Conservation (phyloP, 2,113 vertebrate genomes). For the Setophaga coronata region DNA sequence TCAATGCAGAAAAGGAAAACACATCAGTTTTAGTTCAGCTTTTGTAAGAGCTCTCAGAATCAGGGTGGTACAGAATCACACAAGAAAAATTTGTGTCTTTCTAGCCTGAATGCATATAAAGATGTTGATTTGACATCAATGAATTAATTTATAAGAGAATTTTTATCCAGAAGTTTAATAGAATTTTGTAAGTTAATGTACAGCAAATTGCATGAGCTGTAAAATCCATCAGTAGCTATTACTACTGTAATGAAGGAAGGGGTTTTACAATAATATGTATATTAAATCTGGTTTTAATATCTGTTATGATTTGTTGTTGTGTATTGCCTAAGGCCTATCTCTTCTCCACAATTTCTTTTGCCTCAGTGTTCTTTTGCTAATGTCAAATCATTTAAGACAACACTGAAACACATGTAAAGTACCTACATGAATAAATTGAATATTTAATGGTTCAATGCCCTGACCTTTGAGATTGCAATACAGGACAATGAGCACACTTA, state of each 20-base stretch:
- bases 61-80: background rate
- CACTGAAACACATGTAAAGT: background rate
- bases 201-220: background rate
- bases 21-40: background rate
- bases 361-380: background rate
- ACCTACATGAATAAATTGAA: conserved; percentile 43
- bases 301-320: background rate
- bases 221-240: background rate
- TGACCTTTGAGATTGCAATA: conserved; percentile 36
- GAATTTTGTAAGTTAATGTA: background rate
- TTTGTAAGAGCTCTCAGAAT: background rate
- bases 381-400: conserved; percentile 35
- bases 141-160: background rate
- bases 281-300: background rate
- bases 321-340: background rate
- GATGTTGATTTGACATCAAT: background rate
- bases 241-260: background rate
- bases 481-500: conserved; percentile 2
- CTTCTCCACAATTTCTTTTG: background rate
- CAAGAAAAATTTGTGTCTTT: background rate
- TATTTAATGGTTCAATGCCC: conserved; percentile 23
- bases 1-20: background rate
- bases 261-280: background rate
- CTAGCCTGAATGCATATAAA: background rate
- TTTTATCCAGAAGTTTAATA: background rate